Base-by-base conservation (phyloP, 2,797 vertebrate genomes). In the Mormyrops boulengeri region DNA sequence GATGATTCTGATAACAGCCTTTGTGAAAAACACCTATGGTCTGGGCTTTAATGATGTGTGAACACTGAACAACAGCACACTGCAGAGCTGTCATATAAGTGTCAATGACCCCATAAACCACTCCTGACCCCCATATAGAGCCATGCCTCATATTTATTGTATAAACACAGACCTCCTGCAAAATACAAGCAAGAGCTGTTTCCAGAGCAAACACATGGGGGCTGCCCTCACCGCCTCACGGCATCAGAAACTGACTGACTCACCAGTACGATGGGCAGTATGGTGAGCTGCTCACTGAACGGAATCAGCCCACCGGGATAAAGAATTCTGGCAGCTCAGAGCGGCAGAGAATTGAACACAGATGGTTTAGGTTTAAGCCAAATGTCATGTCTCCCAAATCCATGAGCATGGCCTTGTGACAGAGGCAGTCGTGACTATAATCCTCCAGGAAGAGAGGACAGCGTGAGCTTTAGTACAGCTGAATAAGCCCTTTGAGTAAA, bases 331-430 rank as follows among this genome's bases (percentile, higher is more conserved):
- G 53, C 30, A 44, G 86, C 53, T 87, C 11, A 9, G 22, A 86
- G 50, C 0, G 49, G 86, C 52, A 87, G 53, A 41, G 86, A 60
- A 60, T 8, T 60, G 53, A 87, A 60, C 53, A 87, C 86, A 57
- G 86, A 87, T 87, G 86, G 86, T 87, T 55, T 30, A 30, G 53
- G 86, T 87, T 55, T 52, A 52, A 87, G 86, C 52, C 52, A 60
- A 87, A 87, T 87, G 49, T 86, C 50, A 85, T 47, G 85, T 57
- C 52, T 87, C 34, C 52, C 30, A 57, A 57, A 87, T 87, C 17
- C 50, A 41, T n/a, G 52, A 60, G 30, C 53, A 44, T 34, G 34
- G 53, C 53, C 52, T 52, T 34, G 52, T 87, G 86, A 87, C 52
- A 8, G 26, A 2, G 41, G 0, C 41, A 84, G 19, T 38, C 41